phyloP scores from a whole-genome alignment of 1,140 invertebrate genomes.

The Caenorhabditis remanei region DNA sequence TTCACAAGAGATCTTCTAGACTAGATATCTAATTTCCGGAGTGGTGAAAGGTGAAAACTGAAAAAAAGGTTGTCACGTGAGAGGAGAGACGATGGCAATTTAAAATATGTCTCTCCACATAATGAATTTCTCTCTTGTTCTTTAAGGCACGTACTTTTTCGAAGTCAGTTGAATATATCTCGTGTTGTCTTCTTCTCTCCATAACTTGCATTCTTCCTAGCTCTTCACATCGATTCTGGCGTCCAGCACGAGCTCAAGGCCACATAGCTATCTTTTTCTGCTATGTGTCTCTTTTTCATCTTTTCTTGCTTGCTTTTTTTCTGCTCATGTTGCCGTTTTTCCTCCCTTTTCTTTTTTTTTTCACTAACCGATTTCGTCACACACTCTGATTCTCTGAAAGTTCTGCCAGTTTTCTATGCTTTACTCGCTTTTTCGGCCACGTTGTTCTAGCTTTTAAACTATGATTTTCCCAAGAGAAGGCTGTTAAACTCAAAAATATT shows the following conservation, averaged over 20 bases:
- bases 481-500: neutral
- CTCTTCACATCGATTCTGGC: conserved; percentile 47
- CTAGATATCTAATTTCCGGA: conserved; percentile 39
- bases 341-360: neutral
- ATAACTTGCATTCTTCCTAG: conserved; percentile 22
- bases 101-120: neutral
- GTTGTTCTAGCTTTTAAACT: neutral
- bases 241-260: conserved; percentile 16
- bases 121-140: neutral
- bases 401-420: neutral
- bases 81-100: neutral
- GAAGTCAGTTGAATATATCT: neutral
- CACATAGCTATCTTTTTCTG: conserved; percentile 37
- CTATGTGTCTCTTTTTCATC: conserved; percentile 51
- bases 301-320: conserved; percentile 28
- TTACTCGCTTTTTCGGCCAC: neutral
- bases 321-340: conserved; percentile 21
- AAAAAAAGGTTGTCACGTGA: conserved; percentile 11
- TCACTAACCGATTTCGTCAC: conserved; percentile 45
- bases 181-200: conserved; percentile 9
- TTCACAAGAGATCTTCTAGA: neutral
- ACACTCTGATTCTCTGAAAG: conserved; percentile 39
- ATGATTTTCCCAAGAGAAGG: no score
- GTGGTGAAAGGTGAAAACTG: neutral
- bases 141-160: neutral